Conservation (phyloP, 2,113 vertebrate species). For the Poicephalus gulielmi region DNA sequence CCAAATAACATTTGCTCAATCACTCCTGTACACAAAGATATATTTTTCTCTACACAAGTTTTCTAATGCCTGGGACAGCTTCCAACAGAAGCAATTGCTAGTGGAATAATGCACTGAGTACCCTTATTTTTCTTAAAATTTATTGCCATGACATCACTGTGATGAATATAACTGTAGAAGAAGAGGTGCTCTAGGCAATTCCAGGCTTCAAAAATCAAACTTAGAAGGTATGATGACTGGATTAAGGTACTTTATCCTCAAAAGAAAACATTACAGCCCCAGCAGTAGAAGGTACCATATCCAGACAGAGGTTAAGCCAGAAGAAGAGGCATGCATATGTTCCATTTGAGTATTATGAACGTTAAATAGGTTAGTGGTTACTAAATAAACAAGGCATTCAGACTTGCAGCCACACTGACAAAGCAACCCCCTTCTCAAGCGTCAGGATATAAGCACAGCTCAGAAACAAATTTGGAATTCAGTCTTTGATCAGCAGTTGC, state of each 20-base stretch:
- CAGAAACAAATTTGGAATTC: not conserved
- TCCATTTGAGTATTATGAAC: not conserved
- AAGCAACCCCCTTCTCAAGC: not conserved
- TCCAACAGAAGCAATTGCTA: not conserved
- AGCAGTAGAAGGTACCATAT: fast-evolving
- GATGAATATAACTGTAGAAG: not conserved
- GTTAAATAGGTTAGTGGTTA: not conserved
- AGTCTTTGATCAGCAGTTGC: not conserved
- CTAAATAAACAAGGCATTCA: conserved; percentile 36
- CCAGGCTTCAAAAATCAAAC: not conserved
- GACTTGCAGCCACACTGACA: not conserved
- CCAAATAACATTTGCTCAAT: not conserved
- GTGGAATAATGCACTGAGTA: not conserved
- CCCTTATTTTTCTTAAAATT: not conserved
- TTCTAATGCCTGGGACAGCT: not conserved
- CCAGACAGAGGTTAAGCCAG: not conserved
- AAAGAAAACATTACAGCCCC: fast-evolving
- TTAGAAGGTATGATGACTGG: not conserved
- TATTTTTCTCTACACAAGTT: not conserved
- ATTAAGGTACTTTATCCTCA: not conserved
- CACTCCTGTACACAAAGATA: not conserved
- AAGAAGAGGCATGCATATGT: not conserved
- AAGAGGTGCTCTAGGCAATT: not conserved
- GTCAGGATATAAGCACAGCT: not conserved
- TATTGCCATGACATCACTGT: not conserved